Evolutionary conservation across 2,113 vertebrate species (phyloP).

Genomic region (Callaeas wilsoni): DNA sequence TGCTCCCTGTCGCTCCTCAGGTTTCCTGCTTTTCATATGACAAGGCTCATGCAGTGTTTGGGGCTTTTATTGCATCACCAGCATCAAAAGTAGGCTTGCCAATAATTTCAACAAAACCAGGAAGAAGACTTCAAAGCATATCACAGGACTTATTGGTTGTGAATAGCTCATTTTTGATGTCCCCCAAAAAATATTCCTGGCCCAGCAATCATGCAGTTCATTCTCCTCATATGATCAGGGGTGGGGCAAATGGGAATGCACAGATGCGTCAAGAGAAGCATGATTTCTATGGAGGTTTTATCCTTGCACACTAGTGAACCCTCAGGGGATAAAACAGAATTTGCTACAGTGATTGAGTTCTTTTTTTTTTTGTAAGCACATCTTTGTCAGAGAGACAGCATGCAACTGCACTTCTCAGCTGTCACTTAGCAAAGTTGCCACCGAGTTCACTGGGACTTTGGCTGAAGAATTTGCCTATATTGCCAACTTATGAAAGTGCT

Average conservation of each 20-base stretch:
- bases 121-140: not conserved
- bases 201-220: rapidly evolving
- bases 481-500: not conserved
- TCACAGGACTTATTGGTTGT: not conserved
- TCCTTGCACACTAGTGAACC: not conserved
- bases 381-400: not conserved
- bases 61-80: not conserved
- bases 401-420: not conserved
- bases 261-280: not conserved
- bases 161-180: not conserved
- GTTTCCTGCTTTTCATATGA: not conserved
- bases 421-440: not conserved
- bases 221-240: not conserved
- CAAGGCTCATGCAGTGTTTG: not conserved
- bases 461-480: not conserved
- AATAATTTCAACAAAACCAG: not conserved
- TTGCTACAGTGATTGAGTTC: not conserved
- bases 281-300: not conserved
- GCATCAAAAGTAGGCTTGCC: not conserved
- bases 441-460: not conserved
- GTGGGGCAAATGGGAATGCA: not conserved
- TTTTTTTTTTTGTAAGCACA: not conserved
- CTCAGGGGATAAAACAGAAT: not conserved
- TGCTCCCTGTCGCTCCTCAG: not conserved
- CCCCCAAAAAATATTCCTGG: not conserved